These are phyloP conservation scores for Tridacna crocea DNA, from an alignment of 2,888 invertebrate species.

Conservation along the genomic window DNA sequence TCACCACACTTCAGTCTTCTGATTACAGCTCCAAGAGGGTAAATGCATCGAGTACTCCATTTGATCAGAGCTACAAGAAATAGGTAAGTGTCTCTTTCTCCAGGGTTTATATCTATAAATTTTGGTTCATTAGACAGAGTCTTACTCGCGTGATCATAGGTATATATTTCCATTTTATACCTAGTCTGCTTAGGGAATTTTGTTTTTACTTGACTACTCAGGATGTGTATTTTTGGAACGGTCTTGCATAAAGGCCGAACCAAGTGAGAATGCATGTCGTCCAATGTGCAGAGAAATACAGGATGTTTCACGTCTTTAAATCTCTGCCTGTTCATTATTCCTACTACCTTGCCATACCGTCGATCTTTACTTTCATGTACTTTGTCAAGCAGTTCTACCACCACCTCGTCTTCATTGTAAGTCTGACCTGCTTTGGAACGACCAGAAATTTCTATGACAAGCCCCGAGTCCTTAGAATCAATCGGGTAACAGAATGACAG, in stretches of 20 bases:
- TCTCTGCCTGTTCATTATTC: constrained; percentile 43
- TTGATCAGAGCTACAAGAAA: constrained; percentile 66
- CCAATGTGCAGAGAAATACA: constrained; percentile 66
- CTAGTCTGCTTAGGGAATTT: constrained; percentile 16
- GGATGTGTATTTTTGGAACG: constrained; percentile 67
- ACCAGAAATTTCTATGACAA: constrained; percentile 63
- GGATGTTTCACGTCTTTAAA: constrained; percentile 57
- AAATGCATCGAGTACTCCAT: constrained; percentile 62
- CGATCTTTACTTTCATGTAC: constrained; percentile 36
- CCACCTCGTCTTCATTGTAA: constrained; percentile 66
- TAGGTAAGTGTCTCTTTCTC: constrained; percentile 58
- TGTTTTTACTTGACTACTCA: constrained; percentile 34
- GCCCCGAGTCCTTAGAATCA: constrained; percentile 34
- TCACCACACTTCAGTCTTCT: constrained; percentile 56
- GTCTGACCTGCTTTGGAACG: constrained; percentile 67
- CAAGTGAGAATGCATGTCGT: constrained; percentile 62
- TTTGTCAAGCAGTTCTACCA: constrained; percentile 61
- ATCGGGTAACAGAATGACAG: constrained; percentile 56
- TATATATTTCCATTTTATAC: constrained; percentile 58
- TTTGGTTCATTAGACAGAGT: constrained; percentile 26
- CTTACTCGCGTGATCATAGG: constrained; percentile 44
- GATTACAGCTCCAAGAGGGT: constrained; percentile 68
- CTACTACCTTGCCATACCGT: constrained; percentile 66
- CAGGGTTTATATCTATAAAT: constrained; percentile 51
- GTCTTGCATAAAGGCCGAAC: constrained; percentile 71